A percentile compares a stretch with the other conserved stretches of the same genome.
phyloP scores from a whole-genome alignment of 1,140 invertebrate genomes.

The Musca vetustissima region DNA sequence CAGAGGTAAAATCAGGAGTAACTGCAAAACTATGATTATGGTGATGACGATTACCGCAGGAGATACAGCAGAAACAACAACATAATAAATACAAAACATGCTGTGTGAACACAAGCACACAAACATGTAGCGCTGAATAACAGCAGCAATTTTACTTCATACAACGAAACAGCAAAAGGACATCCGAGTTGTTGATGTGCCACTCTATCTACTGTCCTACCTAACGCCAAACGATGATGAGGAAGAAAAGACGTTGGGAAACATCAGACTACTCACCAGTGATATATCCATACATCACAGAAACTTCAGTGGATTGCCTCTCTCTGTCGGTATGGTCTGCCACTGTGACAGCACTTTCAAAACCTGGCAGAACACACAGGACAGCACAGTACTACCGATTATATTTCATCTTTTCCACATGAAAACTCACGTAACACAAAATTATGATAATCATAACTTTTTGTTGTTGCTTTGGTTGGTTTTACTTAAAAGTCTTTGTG shows the following conservation, averaged over 20 bases:
- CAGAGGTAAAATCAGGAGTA: slow-evolving; percentile 56
- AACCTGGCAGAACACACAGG: slow-evolving; percentile 2
- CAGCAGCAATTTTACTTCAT: no score
- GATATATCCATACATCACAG: background rate
- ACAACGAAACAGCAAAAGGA: slow-evolving; percentile 12
- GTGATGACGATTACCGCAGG: slow-evolving; percentile 53
- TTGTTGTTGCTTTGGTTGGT: slow-evolving; percentile 34
- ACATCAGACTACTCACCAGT: background rate
- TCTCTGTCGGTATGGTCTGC: background rate
- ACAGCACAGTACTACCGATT: slow-evolving; percentile 38
- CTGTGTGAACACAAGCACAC: background rate
- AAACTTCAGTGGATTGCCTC: no score
- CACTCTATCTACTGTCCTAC: no score
- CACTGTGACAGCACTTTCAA: background rate
- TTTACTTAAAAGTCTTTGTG: background rate
- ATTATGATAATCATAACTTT: slow-evolving; percentile 53
- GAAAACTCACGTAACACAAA: slow-evolving; percentile 56
- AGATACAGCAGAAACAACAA: slow-evolving; percentile 28
- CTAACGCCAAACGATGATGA: no score
- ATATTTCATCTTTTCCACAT: slow-evolving; percentile 57
- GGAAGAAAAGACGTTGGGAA: background rate
- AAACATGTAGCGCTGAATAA: background rate
- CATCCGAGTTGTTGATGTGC: slow-evolving; percentile 22
- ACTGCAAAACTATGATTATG: slow-evolving; percentile 55
- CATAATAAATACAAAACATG: slow-evolving; percentile 16